These are phyloP conservation scores for Neuroscelio doddi DNA, from an alignment of 2,888 invertebrate genomes.

Conservation along the genomic window DNA sequence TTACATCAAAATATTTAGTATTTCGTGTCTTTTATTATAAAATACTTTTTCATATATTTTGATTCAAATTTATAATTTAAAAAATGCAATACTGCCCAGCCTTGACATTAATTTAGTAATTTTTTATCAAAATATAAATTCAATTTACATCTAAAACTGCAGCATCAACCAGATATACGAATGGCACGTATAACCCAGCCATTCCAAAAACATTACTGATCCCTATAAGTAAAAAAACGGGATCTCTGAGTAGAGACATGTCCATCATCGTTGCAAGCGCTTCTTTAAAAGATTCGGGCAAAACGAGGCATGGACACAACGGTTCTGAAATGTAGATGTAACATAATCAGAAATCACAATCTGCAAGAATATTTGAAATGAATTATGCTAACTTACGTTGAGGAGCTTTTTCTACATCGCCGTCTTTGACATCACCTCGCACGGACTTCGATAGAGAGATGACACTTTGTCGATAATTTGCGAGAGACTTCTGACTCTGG, in stretches of 20 bases:
- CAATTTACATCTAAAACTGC: constrained; percentile 80
- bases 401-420: constrained; percentile 77
- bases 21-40: no score
- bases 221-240: constrained; percentile 92
- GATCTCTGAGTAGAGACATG: constrained; percentile 88
- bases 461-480: constrained; percentile 92
- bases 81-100: no score
- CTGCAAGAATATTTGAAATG: constrained; percentile 1
- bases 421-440: constrained; percentile 76
- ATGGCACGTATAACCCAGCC: constrained; percentile 97
- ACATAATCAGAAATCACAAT: neutral
- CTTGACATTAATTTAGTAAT: no score
- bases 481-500: constrained; percentile 92
- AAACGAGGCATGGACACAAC: constrained; percentile 84
- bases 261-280: constrained; percentile 93
- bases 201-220: constrained; percentile 97
- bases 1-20: no score
- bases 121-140: no score
- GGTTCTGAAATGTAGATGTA: constrained; percentile 76
- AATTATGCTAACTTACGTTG: constrained; percentile 80
- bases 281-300: constrained; percentile 87
- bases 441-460: constrained; percentile 86
- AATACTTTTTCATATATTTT: no score
- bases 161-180: constrained; percentile 92
- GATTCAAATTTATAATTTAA: no score